Conservation (phyloP, 2,113 vertebrate genomes). For the Neopipo cinnamomea region DNA sequence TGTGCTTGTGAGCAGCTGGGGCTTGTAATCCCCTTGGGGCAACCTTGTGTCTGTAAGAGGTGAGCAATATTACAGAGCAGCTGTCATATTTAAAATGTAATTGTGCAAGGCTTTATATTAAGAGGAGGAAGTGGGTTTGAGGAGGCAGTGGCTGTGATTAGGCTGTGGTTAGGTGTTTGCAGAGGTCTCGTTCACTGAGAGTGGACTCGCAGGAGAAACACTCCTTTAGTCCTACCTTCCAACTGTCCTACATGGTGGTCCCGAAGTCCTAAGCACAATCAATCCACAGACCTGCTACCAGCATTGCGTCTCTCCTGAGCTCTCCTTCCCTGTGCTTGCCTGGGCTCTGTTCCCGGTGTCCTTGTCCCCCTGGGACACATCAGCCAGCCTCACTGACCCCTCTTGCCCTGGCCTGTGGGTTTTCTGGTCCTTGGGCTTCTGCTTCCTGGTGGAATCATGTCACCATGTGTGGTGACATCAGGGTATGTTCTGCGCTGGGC, state of each 20-base stretch:
- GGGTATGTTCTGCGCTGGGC: neutral
- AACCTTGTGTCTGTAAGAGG: neutral
- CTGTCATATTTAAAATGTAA: neutral
- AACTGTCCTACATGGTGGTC: neutral
- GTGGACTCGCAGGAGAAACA: neutral
- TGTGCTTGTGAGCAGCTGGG: neutral
- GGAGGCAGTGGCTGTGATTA: neutral
- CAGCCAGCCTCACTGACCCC: neutral
- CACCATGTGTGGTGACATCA: neutral
- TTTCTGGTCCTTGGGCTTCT: neutral
- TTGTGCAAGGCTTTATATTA: neutral
- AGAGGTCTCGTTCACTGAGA: neutral
- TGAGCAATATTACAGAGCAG: neutral
- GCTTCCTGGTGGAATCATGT: neutral
- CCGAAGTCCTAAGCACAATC: neutral
- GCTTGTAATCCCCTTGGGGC: neutral
- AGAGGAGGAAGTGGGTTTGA: neutral
- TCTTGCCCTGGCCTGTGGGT: neutral
- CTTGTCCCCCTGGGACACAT: neutral
- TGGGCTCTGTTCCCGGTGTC: neutral
- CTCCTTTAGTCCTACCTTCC: neutral
- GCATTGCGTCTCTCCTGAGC: neutral
- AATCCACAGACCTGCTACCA: neutral
- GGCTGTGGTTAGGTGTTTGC: neutral
- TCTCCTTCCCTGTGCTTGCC: neutral